A percentile compares a stretch with the other conserved stretches of the same genome.
phyloP scores from a whole-genome alignment of 2,888 invertebrate genomes.

The Volucella inanis region DNA sequence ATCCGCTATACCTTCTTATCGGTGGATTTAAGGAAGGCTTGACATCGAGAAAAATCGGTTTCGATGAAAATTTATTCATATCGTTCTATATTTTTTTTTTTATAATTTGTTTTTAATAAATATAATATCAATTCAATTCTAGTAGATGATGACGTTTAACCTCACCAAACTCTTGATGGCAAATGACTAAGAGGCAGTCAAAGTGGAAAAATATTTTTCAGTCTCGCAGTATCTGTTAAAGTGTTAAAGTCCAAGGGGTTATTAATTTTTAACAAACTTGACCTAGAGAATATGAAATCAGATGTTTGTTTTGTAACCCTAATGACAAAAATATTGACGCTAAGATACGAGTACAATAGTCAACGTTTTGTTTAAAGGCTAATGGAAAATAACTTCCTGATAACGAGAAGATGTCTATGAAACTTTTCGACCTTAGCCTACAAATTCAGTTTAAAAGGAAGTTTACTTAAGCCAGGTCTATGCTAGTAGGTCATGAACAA shows the following conservation, averaged over 20 bases:
- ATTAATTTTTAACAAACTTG: constrained; percentile 49
- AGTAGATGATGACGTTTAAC: constrained; percentile 16
- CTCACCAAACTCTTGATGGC: constrained; percentile 23
- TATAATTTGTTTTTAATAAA: background rate
- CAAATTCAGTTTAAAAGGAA: constrained; percentile 35
- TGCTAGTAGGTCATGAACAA: constrained; percentile 56
- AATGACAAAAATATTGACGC: constrained; percentile 13
- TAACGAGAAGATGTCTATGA: background rate
- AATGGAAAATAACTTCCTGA: constrained; percentile 23
- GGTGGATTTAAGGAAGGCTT: constrained; percentile 79
- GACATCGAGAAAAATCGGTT: constrained; percentile 81
- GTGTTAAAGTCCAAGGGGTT: background rate
- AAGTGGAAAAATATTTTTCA: background rate
- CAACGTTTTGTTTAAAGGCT: constrained; percentile 4
- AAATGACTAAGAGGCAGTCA: constrained; percentile 40
- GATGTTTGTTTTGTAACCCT: constrained; percentile 68
- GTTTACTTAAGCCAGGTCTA: constrained; percentile 2
- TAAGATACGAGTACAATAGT: background rate
- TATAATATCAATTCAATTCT: background rate
- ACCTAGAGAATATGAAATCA: constrained; percentile 60
- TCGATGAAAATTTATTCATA: constrained; percentile 78
- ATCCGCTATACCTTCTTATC: constrained; percentile 79
- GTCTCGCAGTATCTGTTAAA: background rate
- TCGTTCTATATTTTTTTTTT: constrained; percentile 75
- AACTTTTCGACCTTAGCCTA: constrained; percentile 50